Evolutionary conservation across 2,797 vertebrate genomes (phyloP).

Genomic region (Steatocranus sp.): DNA sequence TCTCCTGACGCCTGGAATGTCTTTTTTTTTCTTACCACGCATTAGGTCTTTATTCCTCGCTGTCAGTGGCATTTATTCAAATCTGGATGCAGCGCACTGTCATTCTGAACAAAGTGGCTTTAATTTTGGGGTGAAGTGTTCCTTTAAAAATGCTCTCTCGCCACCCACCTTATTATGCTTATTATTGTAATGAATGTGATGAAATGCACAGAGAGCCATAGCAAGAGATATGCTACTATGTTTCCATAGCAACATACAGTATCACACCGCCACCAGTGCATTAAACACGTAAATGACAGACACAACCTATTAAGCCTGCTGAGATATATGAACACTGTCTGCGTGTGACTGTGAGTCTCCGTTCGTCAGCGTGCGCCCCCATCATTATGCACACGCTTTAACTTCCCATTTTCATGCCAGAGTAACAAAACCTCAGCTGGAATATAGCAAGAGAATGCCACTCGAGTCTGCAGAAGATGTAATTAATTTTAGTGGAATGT

Average conservation of each 20-base stretch:
- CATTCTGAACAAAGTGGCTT: constrained; percentile 35
- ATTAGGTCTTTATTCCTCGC: constrained; percentile 27
- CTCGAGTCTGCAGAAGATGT: not conserved
- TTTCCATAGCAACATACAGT: constrained; percentile 68
- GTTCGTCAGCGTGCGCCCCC: constrained; percentile 12
- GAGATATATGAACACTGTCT: constrained; percentile 58
- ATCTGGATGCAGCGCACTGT: constrained; percentile 29
- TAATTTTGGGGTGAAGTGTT: constrained; percentile 40
- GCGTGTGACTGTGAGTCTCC: constrained; percentile 37
- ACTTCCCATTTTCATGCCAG: constrained; percentile 8
- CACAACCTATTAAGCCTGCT: constrained; percentile 62
- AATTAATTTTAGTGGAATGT: constrained; percentile 4
- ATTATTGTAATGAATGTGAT: constrained; percentile 55
- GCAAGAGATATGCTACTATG: constrained; percentile 53
- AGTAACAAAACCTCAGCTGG: constrained; percentile 5
- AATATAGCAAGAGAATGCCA: not conserved
- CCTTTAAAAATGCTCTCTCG: constrained; percentile 42
- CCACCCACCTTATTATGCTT: constrained; percentile 50
- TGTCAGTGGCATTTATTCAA: constrained; percentile 5
- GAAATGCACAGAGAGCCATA: constrained; percentile 43
- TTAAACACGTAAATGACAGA: constrained; percentile 71
- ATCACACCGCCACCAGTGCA: constrained; percentile 58
- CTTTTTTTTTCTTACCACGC: not conserved
- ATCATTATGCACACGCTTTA: not conserved
- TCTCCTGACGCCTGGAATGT: constrained; percentile 2